Conservation (phyloP, 1,140 invertebrate species). For the fruit fly (Drosophila melanogaster) region DNA sequence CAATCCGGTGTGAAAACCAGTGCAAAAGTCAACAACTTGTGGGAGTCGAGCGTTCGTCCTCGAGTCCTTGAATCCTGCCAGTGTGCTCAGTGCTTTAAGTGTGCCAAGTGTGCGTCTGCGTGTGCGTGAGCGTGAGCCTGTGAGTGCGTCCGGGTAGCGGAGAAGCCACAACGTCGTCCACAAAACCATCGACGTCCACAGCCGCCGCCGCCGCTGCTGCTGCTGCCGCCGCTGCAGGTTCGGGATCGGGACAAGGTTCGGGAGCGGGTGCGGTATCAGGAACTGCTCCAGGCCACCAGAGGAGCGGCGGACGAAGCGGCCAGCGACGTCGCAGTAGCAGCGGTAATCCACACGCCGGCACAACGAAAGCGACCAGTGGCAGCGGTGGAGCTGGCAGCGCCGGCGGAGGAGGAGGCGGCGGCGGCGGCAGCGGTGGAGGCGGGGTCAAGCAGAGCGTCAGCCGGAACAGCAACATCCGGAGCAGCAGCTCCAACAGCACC, state of each 20-base stretch:
- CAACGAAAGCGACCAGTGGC: slow-evolving; percentile 77
- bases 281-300: slow-evolving; percentile 39
- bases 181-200: slow-evolving; percentile 72
- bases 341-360: slow-evolving; percentile 82
- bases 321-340: slow-evolving; percentile 83
- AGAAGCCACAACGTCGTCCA: slow-evolving; percentile 77
- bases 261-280: slow-evolving; percentile 21
- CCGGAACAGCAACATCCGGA: slow-evolving; percentile 84
- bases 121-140: slow-evolving; percentile 11
- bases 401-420: slow-evolving; percentile 70
- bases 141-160: slow-evolving; percentile 32
- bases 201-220: slow-evolving; percentile 69
- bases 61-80: slow-evolving; percentile 21
- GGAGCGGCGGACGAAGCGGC: slow-evolving; percentile 71
- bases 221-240: slow-evolving; percentile 48
- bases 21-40: slow-evolving; percentile 28
- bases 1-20: slow-evolving; percentile 49
- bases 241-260: slow-evolving; percentile 27
- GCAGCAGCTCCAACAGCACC: slow-evolving; percentile 84
- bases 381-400: slow-evolving; percentile 82
- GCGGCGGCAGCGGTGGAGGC: slow-evolving; percentile 51
- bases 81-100: slow-evolving; percentile 34
- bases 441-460: slow-evolving; percentile 80
- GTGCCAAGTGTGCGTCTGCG: slow-evolving; percentile 3
- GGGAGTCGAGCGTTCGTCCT: slow-evolving; percentile 20